phyloP scores from a whole-genome alignment of 2,797 vertebrate species.

The Mus spretus region DNA sequence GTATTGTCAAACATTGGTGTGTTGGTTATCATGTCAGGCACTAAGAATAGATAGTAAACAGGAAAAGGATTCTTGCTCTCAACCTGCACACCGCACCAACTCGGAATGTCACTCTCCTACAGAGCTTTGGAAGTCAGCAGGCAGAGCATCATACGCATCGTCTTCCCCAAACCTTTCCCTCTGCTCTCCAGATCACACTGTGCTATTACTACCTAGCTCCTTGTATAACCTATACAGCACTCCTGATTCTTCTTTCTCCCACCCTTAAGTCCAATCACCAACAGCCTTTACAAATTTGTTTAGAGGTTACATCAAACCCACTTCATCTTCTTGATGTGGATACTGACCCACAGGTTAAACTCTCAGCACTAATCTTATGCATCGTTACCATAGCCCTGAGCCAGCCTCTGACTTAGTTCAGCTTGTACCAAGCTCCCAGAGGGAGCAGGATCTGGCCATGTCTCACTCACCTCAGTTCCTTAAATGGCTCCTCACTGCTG shows the following conservation, averaged over 20 bases:
- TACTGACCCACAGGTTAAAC: neutral
- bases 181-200: neutral
- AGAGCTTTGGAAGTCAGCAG: neutral
- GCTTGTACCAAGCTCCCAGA: neutral
- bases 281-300: neutral
- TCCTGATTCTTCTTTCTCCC: neutral
- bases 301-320: neutral
- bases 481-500: neutral
- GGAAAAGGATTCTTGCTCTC: neutral
- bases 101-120: neutral
- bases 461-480: neutral
- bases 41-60: neutral
- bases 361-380: neutral
- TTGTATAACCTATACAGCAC: neutral
- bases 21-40: neutral
- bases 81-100: neutral
- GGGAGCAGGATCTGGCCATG: neutral
- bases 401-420: neutral
- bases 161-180: neutral
- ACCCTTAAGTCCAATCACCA: neutral
- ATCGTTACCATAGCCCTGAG: neutral
- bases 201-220: neutral
- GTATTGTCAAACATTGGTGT: neutral
- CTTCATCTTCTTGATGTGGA: neutral
- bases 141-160: accelerated